Conservation (phyloP, 2,888 invertebrate genomes). For the Tetanocera ferruginea region DNA sequence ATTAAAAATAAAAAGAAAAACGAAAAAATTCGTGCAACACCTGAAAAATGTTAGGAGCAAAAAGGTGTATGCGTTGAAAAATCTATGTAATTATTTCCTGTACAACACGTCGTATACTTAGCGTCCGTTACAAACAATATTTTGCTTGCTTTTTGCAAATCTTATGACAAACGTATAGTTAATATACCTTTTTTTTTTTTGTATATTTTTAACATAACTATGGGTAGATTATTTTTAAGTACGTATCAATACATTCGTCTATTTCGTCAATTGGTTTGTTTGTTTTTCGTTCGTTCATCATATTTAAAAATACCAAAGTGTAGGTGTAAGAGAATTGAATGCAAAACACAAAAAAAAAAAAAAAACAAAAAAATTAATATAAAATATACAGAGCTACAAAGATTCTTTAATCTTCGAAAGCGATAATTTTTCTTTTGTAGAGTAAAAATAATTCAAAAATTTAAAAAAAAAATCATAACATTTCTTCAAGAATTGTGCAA, state of each 20-base stretch:
- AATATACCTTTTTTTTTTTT: neutral
- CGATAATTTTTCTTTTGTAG: neutral
- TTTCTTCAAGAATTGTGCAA: too few species aligned
- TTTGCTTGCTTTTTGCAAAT: neutral
- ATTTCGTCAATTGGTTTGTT: constrained; percentile 4
- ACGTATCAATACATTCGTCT: neutral
- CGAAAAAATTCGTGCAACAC: neutral
- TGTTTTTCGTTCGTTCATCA: constrained; percentile 17
- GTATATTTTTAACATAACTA: neutral
- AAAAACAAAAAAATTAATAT: neutral
- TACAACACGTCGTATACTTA: constrained; percentile 16
- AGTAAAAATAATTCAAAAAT: neutral
- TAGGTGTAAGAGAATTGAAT: constrained; percentile 43
- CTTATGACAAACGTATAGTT: neutral
- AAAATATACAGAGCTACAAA: neutral
- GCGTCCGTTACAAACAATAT: neutral
- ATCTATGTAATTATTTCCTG: neutral
- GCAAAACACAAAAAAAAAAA: constrained; percentile 1
- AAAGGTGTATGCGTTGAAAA: neutral
- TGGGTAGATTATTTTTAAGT: too few species aligned
- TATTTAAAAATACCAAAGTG: constrained; percentile 41
- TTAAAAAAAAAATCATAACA: neutral
- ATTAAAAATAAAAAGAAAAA: neutral
- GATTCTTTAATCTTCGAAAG: neutral
- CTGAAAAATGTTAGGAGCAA: too few species aligned